Evolutionary conservation across 2,113 vertebrate genomes (phyloP).

Genomic region (Abramis brama): DNA sequence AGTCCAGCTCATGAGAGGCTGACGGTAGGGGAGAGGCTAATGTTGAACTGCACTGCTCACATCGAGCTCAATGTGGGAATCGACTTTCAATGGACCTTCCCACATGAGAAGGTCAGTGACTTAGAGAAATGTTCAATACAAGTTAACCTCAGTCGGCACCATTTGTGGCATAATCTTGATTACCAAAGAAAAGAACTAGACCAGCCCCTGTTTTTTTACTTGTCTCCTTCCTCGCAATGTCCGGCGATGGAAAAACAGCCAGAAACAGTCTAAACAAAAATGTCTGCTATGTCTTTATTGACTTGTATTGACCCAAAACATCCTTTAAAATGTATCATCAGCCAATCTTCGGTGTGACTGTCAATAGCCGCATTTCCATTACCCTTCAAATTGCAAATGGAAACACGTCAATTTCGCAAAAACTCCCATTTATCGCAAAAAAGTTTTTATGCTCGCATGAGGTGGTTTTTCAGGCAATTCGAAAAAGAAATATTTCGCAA

Average conservation of each 20-base stretch:
- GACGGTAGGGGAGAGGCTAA: constrained; percentile 85
- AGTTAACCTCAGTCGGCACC: neutral
- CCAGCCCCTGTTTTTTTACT: neutral
- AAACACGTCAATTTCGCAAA: no score
- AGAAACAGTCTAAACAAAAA: constrained; percentile 18
- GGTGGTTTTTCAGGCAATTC: no score
- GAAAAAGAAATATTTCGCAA: no score
- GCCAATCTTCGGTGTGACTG: no score
- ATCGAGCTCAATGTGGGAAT: constrained; percentile 91
- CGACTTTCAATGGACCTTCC: constrained; percentile 87
- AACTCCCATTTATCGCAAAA: no score
- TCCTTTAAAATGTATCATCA: no score
- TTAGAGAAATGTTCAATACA: neutral
- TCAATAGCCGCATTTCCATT: no score
- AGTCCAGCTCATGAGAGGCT: constrained; percentile 78
- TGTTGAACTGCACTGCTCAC: constrained; percentile 86
- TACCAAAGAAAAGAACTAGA: neutral
- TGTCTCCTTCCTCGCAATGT: neutral
- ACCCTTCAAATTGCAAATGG: no score
- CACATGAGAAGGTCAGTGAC: constrained; percentile 65
- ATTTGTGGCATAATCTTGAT: neutral
- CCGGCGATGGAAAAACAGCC: neutral
- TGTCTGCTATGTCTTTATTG: neutral
- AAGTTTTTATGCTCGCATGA: no score
- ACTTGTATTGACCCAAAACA: no score